Percentiles rank a stretch among this genome's conserved stretches.
These are phyloP conservation scores for Cyanoderma ruficeps DNA, from an alignment of 2,113 vertebrate genomes.

Conservation along the genomic window DNA sequence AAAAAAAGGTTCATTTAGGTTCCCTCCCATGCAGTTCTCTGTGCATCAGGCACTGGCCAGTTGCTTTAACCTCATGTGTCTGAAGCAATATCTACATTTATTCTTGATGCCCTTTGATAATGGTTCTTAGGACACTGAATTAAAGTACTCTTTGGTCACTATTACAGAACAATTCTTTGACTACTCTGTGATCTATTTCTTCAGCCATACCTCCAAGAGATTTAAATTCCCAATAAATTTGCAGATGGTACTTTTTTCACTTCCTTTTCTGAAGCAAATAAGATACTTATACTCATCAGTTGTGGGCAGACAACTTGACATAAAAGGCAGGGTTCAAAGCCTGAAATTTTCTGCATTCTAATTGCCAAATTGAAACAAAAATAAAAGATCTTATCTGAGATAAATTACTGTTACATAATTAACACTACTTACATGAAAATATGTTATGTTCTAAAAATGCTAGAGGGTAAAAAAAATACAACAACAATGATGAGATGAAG, in stretches of 20 bases:
- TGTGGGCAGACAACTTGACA: constrained; percentile 69
- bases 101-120: neutral
- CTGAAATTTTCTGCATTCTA: constrained; percentile 61
- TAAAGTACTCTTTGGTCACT: neutral
- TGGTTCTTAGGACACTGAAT: neutral
- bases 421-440: constrained; percentile 68
- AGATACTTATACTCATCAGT: constrained; percentile 53
- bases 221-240: constrained; percentile 60
- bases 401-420: constrained; percentile 71
- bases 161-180: neutral
- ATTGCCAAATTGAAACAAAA: constrained; percentile 72
- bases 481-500: constrained; percentile 69
- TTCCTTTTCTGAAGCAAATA: constrained; percentile 64
- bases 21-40: neutral
- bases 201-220: constrained; percentile 27
- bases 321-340: constrained; percentile 68
- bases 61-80: neutral
- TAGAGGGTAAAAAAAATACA: constrained; percentile 67
- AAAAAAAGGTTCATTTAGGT: neutral
- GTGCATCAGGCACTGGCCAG: neutral
- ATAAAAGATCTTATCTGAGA: constrained; percentile 68
- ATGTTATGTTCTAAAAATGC: constrained; percentile 70
- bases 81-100: neutral
- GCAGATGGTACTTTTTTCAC: constrained; percentile 67
- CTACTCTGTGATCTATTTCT: neutral